Base-by-base conservation (phyloP, 2,888 invertebrate species). In the Ormyrus thymus region DNA sequence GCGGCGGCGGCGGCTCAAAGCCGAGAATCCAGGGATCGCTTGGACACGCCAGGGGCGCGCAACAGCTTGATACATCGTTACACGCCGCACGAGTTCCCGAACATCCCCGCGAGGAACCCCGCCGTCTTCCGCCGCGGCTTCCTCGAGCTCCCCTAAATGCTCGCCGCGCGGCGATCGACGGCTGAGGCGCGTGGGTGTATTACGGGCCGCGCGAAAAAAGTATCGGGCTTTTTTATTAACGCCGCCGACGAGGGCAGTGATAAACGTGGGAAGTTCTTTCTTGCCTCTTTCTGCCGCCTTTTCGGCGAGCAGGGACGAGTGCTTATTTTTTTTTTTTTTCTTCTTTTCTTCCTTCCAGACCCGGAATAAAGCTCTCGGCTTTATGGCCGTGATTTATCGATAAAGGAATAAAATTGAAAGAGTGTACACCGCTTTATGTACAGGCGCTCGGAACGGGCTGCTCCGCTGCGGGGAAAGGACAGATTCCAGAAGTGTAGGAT, bases 11-110 rank as follows among this genome's bases (percentile, higher is more conserved):
- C 83, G 29, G 83, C 85, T 88, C 89, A 89, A 89, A 89, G 89
- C 76, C 88, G 85, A 87, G 85, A 85, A 86, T 88, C 86, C 86
- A 29, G 86, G 85, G 85, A 88, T 88, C 85, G n/a, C 46, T 29
- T 86, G 88, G 88, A 89, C 89, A 87, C 87, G 89, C 89, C 89
- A 86, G 88, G 89, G 89, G 89, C 89, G 89, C 89, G 89, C 89
- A 89, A 88, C 89, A 88, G 89, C 87, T 88, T 89, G 89, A 89
- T 89, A 88, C 89, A 89, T 89, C 89, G 89, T 89, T 89, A 89
- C 89, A 89, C 87, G 88, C 87, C 87, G 87, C 87, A 87, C 62
- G 55, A 56, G 56, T 76, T 64, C 64, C 86, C 87, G 66, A 69
- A 71, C 71, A 79, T 66, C 76, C 70, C 80, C 29, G 68, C 69